Percentiles rank a stretch among this genome's conserved stretches.
Evolutionary conservation across 64 coral and sea anemone genomes (phyloP).

Genomic region (Stylophora pistillata): DNA sequence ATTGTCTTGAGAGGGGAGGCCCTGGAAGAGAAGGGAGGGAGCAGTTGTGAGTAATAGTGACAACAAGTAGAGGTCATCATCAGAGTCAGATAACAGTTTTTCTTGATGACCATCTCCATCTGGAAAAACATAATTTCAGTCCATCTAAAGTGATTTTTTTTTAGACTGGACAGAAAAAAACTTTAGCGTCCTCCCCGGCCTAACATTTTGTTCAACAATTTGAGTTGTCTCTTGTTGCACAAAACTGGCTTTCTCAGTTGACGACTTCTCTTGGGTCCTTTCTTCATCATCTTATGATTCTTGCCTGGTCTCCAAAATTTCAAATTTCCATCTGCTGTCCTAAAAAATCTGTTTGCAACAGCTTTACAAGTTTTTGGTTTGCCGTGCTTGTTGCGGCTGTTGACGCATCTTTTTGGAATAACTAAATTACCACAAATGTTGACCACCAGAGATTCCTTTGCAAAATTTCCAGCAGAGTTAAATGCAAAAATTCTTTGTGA

Average conservation of each 20-base stretch:
- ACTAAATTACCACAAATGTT: not conserved
- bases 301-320: slow-evolving; percentile 85
- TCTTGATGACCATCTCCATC: no score
- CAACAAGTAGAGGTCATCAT: no score
- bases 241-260: slow-evolving; percentile 69
- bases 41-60: no score
- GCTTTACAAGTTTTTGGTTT: slow-evolving; percentile 90
- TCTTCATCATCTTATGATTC: slow-evolving; percentile 89
- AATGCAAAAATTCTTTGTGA: slow-evolving; percentile 4
- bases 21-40: no score
- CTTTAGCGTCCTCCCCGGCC: not conserved
- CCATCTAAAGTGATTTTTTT: no score
- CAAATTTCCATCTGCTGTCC: slow-evolving; percentile 80
- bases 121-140: no score
- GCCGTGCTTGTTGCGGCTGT: slow-evolving; percentile 68
- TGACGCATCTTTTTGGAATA: slow-evolving; percentile 6
- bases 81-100: no score
- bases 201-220: slow-evolving; percentile 88
- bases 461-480: not conserved
- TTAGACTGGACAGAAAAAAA: not conserved
- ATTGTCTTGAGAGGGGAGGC: no score
- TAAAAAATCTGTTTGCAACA: slow-evolving; percentile 77
- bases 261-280: slow-evolving; percentile 76
- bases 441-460: not conserved
- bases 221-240: slow-evolving; percentile 73